Base-by-base conservation (phyloP, 2,888 invertebrate genomes). In the Ellobium chinense region DNA sequence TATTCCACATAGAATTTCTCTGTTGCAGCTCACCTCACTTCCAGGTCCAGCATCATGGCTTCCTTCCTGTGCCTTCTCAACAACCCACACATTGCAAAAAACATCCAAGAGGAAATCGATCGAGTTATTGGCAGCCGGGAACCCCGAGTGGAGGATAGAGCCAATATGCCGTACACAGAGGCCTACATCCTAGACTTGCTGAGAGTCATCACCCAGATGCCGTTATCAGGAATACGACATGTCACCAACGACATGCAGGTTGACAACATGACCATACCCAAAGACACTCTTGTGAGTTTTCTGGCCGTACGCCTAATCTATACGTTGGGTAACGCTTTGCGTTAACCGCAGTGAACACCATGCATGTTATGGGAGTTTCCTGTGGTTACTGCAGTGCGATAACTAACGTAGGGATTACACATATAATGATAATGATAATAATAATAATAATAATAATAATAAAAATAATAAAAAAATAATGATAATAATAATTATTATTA, bases 101-200 rank as follows among this genome's bases (percentile, higher is more conserved):
- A 79, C 14, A 84, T 90, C 3, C 85, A 87, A n/a, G 68, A 62
- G 21, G 86, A 87, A 56, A 74, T 87, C 14, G 84, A 85, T 72
- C 70, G 34, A 14, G 74, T 79, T 7, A 73, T 87, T 29, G 86
- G 86, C 12, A 54, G 68, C 0, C 39, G 85, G 60, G 29, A 60
- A 63, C 83, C 85, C 1, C 74, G n/a, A 12, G 39, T 82, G 21
- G 82, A 76, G 14, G 85, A 87, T 78, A 78, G 82, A 76, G 21
- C 37, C 12, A 46, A 74, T 31, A 76, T 85, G 78, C 82, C 82
- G 18, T 83, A 81, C 65, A 82, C 83, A 12, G 82, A 76, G 46
- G 84, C 85, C 0, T 60, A 70, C 63, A 63, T 83, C 14, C 60
- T 83, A 31, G 85, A 85, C 56, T 39, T 70, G 1, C 46, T 85